Conservation (phyloP, 2,797 vertebrate species). For the Phalanger gymnotis region DNA sequence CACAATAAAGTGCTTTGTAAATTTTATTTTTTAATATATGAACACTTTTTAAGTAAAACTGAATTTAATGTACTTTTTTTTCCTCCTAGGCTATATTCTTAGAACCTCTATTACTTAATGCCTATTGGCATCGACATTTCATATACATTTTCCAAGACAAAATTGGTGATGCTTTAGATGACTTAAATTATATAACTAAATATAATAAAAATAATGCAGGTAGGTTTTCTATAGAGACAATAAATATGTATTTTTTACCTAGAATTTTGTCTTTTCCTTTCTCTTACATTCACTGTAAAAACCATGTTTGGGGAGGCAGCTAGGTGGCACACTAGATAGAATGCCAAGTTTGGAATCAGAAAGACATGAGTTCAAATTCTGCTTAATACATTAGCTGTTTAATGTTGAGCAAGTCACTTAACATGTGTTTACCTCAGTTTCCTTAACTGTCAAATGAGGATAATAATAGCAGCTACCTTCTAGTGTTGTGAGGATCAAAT, state of each 20-base stretch:
- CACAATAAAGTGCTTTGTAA: constrained; percentile 45
- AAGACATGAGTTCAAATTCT: background rate
- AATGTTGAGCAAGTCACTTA: background rate
- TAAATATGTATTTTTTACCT: constrained; percentile 16
- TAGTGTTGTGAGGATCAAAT: background rate
- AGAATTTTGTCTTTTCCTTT: constrained; percentile 29
- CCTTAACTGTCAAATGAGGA: background rate
- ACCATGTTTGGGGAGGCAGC: background rate
- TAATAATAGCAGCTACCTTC: background rate
- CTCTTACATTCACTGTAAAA: background rate
- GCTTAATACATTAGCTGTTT: background rate
- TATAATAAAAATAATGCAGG: constrained; percentile 85
- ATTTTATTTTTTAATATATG: constrained; percentile 21
- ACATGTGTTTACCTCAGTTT: background rate
- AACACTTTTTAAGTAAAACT: constrained; percentile 51
- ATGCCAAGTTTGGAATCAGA: background rate
- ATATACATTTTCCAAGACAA: constrained; percentile 87
- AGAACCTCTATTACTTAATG: constrained; percentile 86
- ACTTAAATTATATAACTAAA: constrained; percentile 86
- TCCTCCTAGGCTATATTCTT: constrained; percentile 84
- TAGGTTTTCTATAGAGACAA: constrained; percentile 56
- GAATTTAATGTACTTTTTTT: constrained; percentile 55
- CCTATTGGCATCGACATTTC: constrained; percentile 88
- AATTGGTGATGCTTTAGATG: constrained; percentile 83
- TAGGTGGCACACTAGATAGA: background rate